Evolutionary conservation across 2,797 vertebrate species (phyloP).

Genomic region (Poeciliopsis infans): DNA sequence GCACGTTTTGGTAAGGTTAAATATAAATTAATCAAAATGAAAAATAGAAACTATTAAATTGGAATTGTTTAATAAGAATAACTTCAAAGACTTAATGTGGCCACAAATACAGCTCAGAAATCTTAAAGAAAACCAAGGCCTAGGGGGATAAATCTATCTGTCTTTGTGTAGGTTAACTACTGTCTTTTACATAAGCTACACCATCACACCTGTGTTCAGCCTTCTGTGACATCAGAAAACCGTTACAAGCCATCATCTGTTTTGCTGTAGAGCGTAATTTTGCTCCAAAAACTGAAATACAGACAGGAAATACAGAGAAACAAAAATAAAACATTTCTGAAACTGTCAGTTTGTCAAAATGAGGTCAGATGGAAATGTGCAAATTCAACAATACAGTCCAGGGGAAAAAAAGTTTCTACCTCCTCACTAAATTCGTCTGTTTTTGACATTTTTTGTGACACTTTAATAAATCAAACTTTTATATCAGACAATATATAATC

Average conservation of each 20-base stretch:
- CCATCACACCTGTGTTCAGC: background rate
- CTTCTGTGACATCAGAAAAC: background rate
- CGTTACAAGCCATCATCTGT: background rate
- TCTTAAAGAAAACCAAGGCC: background rate
- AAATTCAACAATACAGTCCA: background rate
- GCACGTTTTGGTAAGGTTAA: background rate
- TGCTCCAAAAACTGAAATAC: background rate
- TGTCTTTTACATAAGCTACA: background rate
- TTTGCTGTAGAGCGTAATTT: background rate
- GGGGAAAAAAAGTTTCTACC: background rate
- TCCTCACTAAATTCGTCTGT: background rate
- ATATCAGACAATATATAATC: background rate
- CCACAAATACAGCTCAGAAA: background rate
- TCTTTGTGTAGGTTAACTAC: background rate
- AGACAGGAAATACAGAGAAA: background rate
- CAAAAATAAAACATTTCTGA: background rate
- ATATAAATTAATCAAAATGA: background rate
- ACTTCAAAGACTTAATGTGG: background rate
- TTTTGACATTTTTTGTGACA: background rate
- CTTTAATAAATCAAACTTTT: background rate
- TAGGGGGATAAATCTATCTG: background rate
- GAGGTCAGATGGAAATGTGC: background rate
- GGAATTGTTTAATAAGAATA: background rate
- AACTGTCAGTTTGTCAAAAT: background rate
- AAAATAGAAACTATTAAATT: background rate